A percentile compares a stretch with the other conserved stretches of the same genome.
phyloP scores from a whole-genome alignment of 2,113 vertebrate genomes.

The Ictalurus furcatus region DNA sequence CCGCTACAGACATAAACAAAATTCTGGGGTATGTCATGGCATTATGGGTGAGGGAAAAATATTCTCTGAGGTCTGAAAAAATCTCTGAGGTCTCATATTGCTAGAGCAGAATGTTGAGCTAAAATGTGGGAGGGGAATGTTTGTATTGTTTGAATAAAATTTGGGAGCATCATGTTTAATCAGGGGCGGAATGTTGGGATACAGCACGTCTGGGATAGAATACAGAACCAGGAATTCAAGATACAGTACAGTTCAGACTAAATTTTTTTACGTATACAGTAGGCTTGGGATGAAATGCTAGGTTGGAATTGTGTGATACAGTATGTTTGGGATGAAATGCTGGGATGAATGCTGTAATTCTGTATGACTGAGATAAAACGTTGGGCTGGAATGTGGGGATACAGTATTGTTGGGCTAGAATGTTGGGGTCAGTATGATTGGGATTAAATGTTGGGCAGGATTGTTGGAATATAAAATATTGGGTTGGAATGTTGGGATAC shows the following conservation, averaged over 20 bases:
- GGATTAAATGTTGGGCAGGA: background rate
- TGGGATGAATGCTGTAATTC: background rate
- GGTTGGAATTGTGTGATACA: background rate
- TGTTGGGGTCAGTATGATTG: background rate
- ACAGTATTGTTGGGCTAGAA: too few species aligned
- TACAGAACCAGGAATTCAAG: background rate
- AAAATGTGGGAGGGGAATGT: background rate
- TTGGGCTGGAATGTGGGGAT: background rate
- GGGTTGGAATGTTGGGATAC: background rate
- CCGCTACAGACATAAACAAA: background rate
- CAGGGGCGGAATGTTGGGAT: background rate
- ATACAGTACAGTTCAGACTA: background rate
- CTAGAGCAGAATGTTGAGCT: background rate
- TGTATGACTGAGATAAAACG: too few species aligned
- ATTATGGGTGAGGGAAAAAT: background rate
- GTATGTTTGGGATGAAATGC: background rate
- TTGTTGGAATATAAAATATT: background rate
- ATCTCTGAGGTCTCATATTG: background rate
- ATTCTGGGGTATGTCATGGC: background rate
- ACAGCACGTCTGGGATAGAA: background rate
- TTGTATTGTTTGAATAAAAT: background rate
- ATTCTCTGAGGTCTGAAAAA: background rate
- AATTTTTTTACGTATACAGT: background rate
- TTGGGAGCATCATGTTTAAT: background rate
- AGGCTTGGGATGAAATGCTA: background rate